These are phyloP conservation scores for Lasioglossum zephyrum DNA, from an alignment of 2,888 invertebrate species.

Conservation along the genomic window DNA sequence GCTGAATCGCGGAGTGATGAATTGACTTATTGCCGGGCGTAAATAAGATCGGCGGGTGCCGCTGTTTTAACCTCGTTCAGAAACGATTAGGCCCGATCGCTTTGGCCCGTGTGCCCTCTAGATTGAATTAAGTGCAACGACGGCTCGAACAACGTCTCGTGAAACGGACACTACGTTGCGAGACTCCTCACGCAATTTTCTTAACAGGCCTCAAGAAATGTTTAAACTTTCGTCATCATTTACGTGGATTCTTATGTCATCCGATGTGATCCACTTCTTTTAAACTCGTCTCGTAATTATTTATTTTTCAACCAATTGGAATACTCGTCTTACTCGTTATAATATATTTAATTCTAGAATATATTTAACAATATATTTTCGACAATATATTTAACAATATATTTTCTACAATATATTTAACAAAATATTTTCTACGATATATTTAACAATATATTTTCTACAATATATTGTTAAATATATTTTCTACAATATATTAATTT, in stretches of 20 bases:
- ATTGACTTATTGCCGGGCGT: slow-evolving; percentile 64
- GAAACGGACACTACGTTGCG: background rate
- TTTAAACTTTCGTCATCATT: background rate
- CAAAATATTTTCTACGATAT: too few relatives aligned
- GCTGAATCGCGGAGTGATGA: slow-evolving; percentile 56
- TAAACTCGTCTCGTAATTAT: too few relatives aligned
- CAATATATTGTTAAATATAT: too few relatives aligned
- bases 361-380: too few relatives aligned
- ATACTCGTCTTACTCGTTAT: too few relatives aligned
- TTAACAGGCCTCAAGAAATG: background rate
- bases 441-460: too few relatives aligned
- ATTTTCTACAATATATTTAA: too few relatives aligned
- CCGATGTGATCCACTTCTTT: too few relatives aligned
- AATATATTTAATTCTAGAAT: too few relatives aligned
- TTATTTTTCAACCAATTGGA: too few relatives aligned
- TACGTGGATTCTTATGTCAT: background rate
- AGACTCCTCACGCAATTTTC: background rate
- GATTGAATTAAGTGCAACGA: slow-evolving; percentile 27
- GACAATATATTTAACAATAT: too few relatives aligned
- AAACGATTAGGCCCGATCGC: slow-evolving; percentile 39
- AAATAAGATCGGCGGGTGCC: slow-evolving; percentile 61
- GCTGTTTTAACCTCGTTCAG: slow-evolving; percentile 54
- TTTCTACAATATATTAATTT: too few relatives aligned
- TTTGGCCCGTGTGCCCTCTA: slow-evolving; percentile 32
- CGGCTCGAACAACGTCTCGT: background rate